Evolutionary conservation across 2,888 invertebrate genomes (phyloP), one percentile per base, ranked within the genome.

Genomic region (Masnerella sp.): DNA sequence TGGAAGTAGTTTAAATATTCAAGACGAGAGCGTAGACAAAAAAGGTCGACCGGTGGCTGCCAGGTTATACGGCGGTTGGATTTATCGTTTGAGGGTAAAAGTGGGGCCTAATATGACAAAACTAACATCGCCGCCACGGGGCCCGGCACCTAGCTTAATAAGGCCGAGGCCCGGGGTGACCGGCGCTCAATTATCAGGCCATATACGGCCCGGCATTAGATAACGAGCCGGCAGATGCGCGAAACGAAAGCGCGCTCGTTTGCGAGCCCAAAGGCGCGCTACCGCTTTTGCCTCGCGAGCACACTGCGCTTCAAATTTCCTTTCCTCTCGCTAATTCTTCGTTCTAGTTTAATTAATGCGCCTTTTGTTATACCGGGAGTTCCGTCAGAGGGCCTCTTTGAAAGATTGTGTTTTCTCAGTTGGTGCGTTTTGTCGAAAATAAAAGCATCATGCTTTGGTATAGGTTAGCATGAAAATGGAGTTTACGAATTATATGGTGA

Each of bases 191-290:
- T 87, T 86, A 86, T 84, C 83, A 79, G 75, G 52, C 78, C 75
- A 78, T 80, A 82, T 80, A 85, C 81, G 83, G 83, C 80, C 80
- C 80, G 80, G 82, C 84, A 86, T 87, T 87, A 87, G 87, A 86
- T 85, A 87, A 85, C 86, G 83, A 85, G 84, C 78, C 73, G 81
- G 83, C 84, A 85, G 85, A 85, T 85, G 86, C 81, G 78, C 78
- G 73, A 68, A 74, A 68, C 54, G 64, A 76, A 76, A 74, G 77
- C 74, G 75, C 76, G 52, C 71, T 78, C 79, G 74, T 79, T 81
- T 81, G 78, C 75, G 77, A 47, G 59, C 62, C 70, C 73, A 73
- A 73, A 78, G 72, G 72, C 58, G 67, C 18, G 49, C 68, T 68
- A 58, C 71, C 30, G 58, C 64, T 58, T 64, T 59, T 71, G 20